phyloP scores from a whole-genome alignment of 23 tunicate species.

The Trididemnum nubilum region DNA sequence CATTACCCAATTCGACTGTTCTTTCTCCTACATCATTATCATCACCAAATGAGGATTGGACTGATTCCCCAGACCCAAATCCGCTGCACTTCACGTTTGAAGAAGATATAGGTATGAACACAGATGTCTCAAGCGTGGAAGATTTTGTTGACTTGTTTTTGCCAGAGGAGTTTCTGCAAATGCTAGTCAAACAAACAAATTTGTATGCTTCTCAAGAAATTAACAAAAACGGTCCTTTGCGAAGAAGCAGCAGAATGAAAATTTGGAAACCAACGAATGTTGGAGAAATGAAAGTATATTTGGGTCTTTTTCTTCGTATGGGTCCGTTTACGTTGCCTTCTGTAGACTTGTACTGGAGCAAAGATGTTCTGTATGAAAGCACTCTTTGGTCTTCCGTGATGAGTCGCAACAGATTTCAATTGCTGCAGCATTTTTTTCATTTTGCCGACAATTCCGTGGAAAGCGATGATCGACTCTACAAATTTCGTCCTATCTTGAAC shows the following conservation, averaged over 20 bases:
- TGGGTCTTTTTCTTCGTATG: background rate
- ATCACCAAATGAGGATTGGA: background rate
- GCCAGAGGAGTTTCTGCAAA: background rate
- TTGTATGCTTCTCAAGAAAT: slow-evolving; percentile 2
- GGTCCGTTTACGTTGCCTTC: slow-evolving; percentile 7
- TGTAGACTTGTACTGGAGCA: slow-evolving; percentile 7
- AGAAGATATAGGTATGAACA: background rate
- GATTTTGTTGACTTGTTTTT: slow-evolving; percentile 1
- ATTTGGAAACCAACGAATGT: background rate
- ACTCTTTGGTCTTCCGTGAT: background rate
- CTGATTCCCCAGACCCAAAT: background rate
- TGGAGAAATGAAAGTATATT: background rate
- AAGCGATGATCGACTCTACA: background rate
- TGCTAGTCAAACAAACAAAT: slow-evolving; percentile 9
- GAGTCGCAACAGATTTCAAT: slow-evolving; percentile 19
- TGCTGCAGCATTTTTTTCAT: slow-evolving; percentile 2
- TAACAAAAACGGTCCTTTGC: background rate
- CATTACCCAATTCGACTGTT: background rate
- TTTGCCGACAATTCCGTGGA: slow-evolving; percentile 13
- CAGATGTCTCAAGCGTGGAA: background rate
- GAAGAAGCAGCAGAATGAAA: slow-evolving; percentile 12
- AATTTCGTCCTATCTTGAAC: slow-evolving; percentile 1
- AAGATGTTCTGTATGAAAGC: background rate
- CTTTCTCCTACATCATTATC: background rate
- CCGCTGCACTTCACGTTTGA: background rate